phyloP scores from a whole-genome alignment of 2,113 vertebrate genomes.

The Cyphomyrus plagiostoma region DNA sequence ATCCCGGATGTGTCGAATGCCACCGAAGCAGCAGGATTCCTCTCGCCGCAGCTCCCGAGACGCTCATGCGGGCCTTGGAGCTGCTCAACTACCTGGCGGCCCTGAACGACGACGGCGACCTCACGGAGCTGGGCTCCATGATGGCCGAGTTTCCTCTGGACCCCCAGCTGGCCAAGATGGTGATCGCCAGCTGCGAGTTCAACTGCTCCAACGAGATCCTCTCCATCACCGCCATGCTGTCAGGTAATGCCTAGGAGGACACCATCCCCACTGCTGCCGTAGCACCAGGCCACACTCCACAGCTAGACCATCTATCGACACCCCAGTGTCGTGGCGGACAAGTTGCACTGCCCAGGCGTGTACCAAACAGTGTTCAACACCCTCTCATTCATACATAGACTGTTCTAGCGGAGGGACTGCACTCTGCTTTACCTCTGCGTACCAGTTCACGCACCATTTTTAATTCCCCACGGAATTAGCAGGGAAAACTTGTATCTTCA shows the following conservation, averaged over 20 bases:
- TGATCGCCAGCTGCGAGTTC: slow-evolving; percentile 97
- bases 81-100: slow-evolving; percentile 92
- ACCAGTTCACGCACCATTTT: neutral
- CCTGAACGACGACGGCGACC: slow-evolving; percentile 90
- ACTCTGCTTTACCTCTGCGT: neutral
- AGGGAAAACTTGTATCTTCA: slow-evolving; percentile 41
- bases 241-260: slow-evolving; percentile 81
- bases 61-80: slow-evolving; percentile 91
- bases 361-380: neutral
- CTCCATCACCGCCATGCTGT: slow-evolving; percentile 97
- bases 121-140: slow-evolving; percentile 95
- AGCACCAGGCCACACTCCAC: neutral
- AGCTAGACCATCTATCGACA: neutral
- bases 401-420: neutral
- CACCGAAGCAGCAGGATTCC: neutral
- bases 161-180: slow-evolving; percentile 97
- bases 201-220: slow-evolving; percentile 98
- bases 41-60: slow-evolving; percentile 80
- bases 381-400: neutral
- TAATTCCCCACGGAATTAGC: slow-evolving; percentile 46
- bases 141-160: slow-evolving; percentile 96
- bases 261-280: neutral
- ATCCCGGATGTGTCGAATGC: neutral
- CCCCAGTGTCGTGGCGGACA: neutral
- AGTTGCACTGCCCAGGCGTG: neutral